These are phyloP conservation scores for Bembecia ichneumoniformis DNA, from an alignment of 2,888 invertebrate species.

Conservation along the genomic window DNA sequence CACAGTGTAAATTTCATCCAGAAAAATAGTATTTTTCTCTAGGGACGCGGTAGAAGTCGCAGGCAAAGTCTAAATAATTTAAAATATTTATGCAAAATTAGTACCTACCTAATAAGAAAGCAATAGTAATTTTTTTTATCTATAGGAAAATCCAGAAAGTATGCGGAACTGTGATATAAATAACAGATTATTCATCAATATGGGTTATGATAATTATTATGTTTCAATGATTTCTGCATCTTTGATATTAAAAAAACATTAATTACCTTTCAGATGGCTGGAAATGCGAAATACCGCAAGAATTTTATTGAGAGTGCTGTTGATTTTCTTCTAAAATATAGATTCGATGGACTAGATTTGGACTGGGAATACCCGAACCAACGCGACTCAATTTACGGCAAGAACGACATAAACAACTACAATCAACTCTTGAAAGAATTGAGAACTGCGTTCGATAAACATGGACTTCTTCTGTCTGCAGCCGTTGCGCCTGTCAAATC, in stretches of 20 bases:
- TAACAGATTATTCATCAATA: no score
- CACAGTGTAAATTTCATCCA: no score
- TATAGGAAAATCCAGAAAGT: no score
- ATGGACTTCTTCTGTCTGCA: constrained; percentile 69
- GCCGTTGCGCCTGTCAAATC: constrained; percentile 71
- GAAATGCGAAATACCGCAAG: constrained; percentile 43
- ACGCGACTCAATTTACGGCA: constrained; percentile 55
- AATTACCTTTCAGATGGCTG: constrained; percentile 42
- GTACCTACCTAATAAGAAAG: no score
- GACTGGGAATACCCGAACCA: constrained; percentile 82
- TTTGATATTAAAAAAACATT: no score
- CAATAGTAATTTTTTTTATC: no score
- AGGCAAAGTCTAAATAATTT: no score
- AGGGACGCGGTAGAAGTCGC: no score
- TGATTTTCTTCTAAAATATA: constrained; percentile 63
- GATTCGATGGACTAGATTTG: constrained; percentile 80
- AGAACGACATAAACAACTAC: constrained; percentile 64
- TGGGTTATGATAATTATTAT: no score
- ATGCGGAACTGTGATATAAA: no score
- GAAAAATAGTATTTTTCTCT: no score
- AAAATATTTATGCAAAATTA: no score
- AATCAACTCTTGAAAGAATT: constrained; percentile 69
- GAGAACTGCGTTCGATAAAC: constrained; percentile 60
- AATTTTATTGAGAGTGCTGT: constrained; percentile 72
- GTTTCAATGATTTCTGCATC: neutral